Percentiles rank a stretch among this genome's conserved stretches.
phyloP scores from a whole-genome alignment of 2,113 vertebrate species.

The Anas platyrhynchos region DNA sequence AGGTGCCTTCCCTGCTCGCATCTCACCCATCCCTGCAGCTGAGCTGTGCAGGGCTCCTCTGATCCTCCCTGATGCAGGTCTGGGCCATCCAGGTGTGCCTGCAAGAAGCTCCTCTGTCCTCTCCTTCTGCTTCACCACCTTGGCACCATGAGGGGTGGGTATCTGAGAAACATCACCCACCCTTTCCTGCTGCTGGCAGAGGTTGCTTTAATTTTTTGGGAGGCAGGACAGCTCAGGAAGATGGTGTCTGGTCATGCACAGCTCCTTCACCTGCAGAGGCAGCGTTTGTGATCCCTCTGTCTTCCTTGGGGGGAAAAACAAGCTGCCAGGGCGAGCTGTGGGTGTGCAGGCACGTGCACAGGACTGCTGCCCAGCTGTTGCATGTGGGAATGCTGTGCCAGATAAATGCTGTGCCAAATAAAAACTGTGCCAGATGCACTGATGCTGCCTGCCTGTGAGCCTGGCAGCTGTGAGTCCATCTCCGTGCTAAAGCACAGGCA shows the following conservation, averaged over 20 bases:
- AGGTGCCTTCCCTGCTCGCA: background rate
- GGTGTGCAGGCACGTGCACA: background rate
- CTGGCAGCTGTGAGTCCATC: background rate
- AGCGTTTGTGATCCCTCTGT: background rate
- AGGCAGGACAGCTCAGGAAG: background rate
- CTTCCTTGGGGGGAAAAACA: background rate
- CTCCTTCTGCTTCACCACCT: background rate
- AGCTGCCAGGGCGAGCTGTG: background rate
- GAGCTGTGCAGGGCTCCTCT: background rate
- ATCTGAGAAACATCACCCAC: background rate
- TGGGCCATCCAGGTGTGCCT: background rate
- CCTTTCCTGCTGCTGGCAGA: background rate
- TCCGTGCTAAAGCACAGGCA: background rate
- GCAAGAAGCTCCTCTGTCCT: background rate
- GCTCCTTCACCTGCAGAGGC: background rate
- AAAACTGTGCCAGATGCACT: background rate
- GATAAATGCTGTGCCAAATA: background rate
- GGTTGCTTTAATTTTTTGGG: background rate
- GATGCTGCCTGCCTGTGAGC: background rate
- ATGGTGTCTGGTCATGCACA: background rate
- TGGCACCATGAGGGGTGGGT: background rate
- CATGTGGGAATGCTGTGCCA: accelerated
- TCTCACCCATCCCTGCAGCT: background rate
- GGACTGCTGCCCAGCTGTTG: background rate
- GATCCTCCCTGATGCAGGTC: accelerated